phyloP scores from a whole-genome alignment of 2,888 invertebrate genomes.

The Drosophila demipolita region DNA sequence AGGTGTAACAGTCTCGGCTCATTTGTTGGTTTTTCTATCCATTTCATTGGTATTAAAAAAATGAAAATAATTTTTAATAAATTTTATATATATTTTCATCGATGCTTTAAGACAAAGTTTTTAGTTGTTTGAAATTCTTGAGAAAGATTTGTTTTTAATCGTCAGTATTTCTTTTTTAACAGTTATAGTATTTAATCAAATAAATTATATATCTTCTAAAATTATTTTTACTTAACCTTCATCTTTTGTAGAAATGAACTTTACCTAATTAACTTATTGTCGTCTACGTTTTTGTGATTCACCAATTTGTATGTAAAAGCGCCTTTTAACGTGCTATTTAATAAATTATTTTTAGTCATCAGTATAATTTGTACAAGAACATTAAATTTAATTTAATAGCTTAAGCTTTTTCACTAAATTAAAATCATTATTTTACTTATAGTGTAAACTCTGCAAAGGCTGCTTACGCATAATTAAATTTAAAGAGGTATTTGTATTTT shows the following conservation, averaged over 20 bases:
- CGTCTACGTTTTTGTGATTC: not conserved
- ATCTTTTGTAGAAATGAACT: not conserved
- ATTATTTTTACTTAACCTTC: not conserved
- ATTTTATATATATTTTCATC: not conserved
- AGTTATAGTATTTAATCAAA: not conserved
- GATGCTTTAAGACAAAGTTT: constrained; percentile 1
- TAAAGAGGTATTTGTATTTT: constrained; percentile 28
- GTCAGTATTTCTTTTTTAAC: not conserved
- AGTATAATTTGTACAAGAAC: not conserved
- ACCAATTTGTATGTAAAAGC: not conserved
- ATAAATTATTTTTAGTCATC: not conserved
- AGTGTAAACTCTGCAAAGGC: constrained; percentile 12
- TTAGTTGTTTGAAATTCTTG: not conserved
- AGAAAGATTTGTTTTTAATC: not conserved
- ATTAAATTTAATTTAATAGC: not conserved
- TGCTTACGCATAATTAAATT: constrained; percentile 5
- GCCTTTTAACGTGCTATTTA: not conserved
- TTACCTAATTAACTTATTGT: not conserved
- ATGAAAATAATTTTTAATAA: not conserved
- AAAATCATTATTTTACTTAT: constrained; percentile 8
- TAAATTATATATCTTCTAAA: not conserved
- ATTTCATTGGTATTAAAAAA: not conserved
- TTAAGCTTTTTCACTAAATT: not conserved
- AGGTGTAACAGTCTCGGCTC: constrained; percentile 19
- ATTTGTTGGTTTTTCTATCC: constrained; percentile 14